Percentiles rank a stretch among this genome's conserved stretches.
Evolutionary conservation across 1,140 invertebrate species (phyloP).

Genomic region (Babylonia areolata): DNA sequence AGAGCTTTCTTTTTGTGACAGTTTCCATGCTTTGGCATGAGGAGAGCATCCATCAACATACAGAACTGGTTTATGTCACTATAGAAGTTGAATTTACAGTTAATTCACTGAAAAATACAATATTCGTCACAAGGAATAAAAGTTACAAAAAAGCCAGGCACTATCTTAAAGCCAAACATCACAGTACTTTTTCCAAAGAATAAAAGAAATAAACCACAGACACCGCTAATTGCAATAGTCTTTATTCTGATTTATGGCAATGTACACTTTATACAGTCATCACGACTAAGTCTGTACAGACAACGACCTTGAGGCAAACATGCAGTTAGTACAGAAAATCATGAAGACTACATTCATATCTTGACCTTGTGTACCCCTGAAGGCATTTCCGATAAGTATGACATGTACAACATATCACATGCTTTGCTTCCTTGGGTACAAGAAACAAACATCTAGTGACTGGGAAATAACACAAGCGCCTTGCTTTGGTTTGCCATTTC

Average conservation of each 20-base stretch:
- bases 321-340: conserved; percentile 23
- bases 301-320: not conserved
- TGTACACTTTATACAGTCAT: conserved; percentile 36
- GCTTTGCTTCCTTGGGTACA: conserved; percentile 19
- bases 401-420: conserved; percentile 30
- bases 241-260: conserved; percentile 40
- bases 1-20: no score
- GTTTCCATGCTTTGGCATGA: no score
- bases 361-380: conserved; percentile 17
- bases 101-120: no score
- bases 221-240: conserved; percentile 28
- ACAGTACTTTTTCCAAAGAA: no score
- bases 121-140: no score
- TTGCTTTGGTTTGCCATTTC: conserved; percentile 29
- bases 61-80: no score
- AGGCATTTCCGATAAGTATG: conserved; percentile 8
- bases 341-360: conserved; percentile 9
- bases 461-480: conserved; percentile 17
- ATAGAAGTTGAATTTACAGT: no score
- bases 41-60: no score
- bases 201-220: not conserved
- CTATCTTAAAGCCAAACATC: no score
- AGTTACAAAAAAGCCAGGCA: no score
- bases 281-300: conserved; percentile 18
- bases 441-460: not conserved